Conservation (phyloP, 1,140 invertebrate species). For the Panagrolaimus sp. region DNA sequence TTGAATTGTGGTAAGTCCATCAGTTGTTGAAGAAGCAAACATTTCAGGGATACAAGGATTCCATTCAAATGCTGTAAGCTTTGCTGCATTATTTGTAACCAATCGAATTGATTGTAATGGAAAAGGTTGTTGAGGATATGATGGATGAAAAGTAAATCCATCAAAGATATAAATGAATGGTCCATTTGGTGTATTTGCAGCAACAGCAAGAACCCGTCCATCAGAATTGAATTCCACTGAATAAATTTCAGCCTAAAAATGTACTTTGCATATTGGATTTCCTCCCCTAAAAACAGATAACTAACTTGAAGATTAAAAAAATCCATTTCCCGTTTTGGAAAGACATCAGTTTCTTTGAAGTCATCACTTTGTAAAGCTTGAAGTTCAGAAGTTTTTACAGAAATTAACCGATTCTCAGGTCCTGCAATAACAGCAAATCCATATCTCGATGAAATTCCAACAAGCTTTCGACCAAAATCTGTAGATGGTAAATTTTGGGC, state of each 20-base stretch:
- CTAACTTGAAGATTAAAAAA: constrained; percentile 23
- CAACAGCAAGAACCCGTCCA: constrained; percentile 41
- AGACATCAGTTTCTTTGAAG: background rate
- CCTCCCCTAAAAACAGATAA: background rate
- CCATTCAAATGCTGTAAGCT: constrained; percentile 61
- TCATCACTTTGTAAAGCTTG: background rate
- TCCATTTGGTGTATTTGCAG: constrained; percentile 35
- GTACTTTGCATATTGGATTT: constrained; percentile 4
- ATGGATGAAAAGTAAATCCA: constrained; percentile 32
- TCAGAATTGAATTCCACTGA: constrained; percentile 37
- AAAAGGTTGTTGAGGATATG: constrained; percentile 35
- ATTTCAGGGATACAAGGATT: constrained; percentile 61
- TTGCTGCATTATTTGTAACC: constrained; percentile 27
- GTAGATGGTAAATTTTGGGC: background rate
- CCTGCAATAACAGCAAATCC: constrained; percentile 14
- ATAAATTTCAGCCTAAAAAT: constrained; percentile 32
- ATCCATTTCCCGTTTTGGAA: background rate
- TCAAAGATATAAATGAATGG: constrained; percentile 44
- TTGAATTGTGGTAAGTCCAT: constrained; percentile 54
- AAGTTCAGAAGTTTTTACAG: background rate
- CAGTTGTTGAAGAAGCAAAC: constrained; percentile 59
- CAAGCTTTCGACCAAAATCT: constrained; percentile 7
- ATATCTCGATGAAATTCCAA: background rate
- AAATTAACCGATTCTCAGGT: background rate
- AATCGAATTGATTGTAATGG: constrained; percentile 56